Conservation (phyloP, 2,113 vertebrate species). For the Proteles cristata region DNA sequence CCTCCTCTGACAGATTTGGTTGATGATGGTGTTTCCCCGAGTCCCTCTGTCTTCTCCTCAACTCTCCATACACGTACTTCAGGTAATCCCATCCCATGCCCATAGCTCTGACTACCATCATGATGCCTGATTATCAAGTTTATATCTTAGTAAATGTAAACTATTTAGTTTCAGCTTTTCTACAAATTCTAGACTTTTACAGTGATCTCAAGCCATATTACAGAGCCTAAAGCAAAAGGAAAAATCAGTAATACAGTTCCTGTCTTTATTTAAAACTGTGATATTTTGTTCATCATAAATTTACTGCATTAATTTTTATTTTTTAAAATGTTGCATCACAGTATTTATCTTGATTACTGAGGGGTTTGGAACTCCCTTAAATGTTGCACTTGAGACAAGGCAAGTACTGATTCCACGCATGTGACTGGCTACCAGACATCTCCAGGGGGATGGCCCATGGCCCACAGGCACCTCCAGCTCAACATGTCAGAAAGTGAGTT, state of each 20-base stretch:
- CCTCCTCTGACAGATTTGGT: background rate
- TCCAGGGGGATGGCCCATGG: background rate
- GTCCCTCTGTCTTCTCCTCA: background rate
- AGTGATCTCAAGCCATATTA: background rate
- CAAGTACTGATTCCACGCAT: background rate
- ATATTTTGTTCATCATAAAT: background rate
- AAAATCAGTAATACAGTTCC: background rate
- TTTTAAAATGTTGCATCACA: background rate
- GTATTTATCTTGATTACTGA: conserved; percentile 23
- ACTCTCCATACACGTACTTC: background rate
- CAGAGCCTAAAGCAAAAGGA: background rate
- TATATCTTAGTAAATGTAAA: conserved; percentile 6
- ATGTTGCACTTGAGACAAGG: background rate
- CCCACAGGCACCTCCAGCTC: background rate
- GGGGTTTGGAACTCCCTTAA: background rate
- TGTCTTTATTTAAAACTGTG: conserved; percentile 33
- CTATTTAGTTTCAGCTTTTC: conserved; percentile 7
- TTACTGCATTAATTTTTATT: background rate
- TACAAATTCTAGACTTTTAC: background rate
- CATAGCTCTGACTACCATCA: background rate
- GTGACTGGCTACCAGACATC: background rate
- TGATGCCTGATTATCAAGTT: background rate
- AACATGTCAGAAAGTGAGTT: background rate
- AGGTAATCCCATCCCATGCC: background rate
- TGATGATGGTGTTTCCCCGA: background rate